Base-by-base conservation (phyloP, 2,113 vertebrate genomes). In the Tringa solitaria region DNA sequence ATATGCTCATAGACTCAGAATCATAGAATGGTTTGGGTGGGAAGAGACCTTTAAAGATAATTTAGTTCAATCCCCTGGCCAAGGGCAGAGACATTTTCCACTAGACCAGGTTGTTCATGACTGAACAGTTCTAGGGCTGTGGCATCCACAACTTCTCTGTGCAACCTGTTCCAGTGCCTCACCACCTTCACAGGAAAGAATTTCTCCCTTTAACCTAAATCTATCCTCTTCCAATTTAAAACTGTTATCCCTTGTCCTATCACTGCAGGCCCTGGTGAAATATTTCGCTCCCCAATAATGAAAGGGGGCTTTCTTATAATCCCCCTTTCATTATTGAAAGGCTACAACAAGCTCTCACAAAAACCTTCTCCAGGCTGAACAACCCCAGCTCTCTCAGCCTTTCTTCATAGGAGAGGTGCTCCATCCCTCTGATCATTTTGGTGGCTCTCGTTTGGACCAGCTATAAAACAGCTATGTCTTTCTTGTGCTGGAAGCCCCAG, bases 11-110 rank as follows among this genome's bases (percentile, higher is more conserved):
- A 70, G 20, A 51, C 24, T 57, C 51, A 76, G 43, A 65, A 73
- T 76, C 30, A 39, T 10, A 46, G 22, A 76, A 59, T 15, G 18
- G 10, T 23, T 73, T 39, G 51, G 9, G 60, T 60, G 22, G 45
- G 26, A 88, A 78, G 9, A 13, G 15, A 63, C 24, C 12, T 72
- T 74, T 59, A 72, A 83, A 92, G 14, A 26, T 46, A 14, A 46
- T 28, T 12, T 51, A 59, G 24, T 46, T n/a, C 50, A 82, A 41
- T 3, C 16, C 4, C 0, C 12, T 6, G 1, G 10, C 43, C 43
- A 21, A 24, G 15, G 27, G 12, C 43, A 78, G 51, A 24, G 20
- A 24, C 23, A 17, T 11, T 14, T 78, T 65, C 8, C 27, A 43
- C 21, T 35, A 56, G 14, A 33, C 3, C 56, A 50, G 39, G 14